Evolutionary conservation across 2,113 vertebrate species (phyloP).

Genomic region (Myrmecophaga tridactyla): DNA sequence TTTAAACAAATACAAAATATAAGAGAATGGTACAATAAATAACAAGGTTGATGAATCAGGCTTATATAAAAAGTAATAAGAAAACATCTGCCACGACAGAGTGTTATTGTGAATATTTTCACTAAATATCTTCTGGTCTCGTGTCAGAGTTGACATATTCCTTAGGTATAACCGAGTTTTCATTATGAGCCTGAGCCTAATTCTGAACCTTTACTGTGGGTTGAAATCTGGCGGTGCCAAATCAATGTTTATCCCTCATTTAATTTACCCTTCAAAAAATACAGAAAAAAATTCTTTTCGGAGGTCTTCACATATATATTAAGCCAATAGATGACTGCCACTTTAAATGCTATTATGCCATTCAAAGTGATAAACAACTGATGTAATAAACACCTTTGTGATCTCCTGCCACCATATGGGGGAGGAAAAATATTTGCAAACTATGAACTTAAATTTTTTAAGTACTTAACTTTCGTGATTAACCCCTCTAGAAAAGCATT

Average conservation of each 20-base stretch:
- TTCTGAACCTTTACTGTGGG: background rate
- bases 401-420: background rate
- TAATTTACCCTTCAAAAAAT: background rate
- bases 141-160: background rate
- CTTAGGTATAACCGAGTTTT: background rate
- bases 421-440: slow-evolving; percentile 4
- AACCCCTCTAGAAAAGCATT: background rate
- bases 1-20: slow-evolving; percentile 38
- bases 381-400: background rate
- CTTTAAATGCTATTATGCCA: background rate
- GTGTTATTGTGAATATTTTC: background rate
- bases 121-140: background rate
- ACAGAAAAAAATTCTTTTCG: background rate
- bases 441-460: background rate
- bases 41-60: background rate
- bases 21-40: slow-evolving; percentile 6
- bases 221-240: background rate
- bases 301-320: background rate
- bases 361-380: background rate
- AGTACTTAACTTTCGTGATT: background rate
- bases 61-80: background rate
- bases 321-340: background rate
- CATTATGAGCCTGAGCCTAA: background rate
- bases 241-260: background rate
- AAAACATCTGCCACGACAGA: slow-evolving; percentile 10